phyloP scores from a whole-genome alignment of 92 coral and sea anemone species.

The Epizoanthus ramosus region DNA sequence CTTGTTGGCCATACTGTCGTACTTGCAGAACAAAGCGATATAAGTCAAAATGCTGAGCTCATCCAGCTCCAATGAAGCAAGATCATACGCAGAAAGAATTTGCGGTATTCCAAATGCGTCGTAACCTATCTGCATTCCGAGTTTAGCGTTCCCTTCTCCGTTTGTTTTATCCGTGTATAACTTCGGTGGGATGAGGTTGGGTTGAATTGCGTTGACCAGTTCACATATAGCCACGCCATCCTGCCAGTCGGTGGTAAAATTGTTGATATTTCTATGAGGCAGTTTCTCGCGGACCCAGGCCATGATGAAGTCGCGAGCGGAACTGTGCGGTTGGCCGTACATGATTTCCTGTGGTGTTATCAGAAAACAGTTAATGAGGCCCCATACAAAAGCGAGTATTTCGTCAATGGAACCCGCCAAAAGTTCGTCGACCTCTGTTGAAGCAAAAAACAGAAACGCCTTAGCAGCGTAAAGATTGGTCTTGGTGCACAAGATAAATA shows the following conservation, averaged over 20 bases:
- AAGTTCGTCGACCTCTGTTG: constrained; percentile 66
- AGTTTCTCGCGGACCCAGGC: constrained; percentile 90
- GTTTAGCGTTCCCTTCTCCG: constrained; percentile 80
- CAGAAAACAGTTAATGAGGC: constrained; percentile 67
- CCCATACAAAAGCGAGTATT: constrained; percentile 80
- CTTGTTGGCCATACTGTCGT: constrained; percentile 70
- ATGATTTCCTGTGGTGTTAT: constrained; percentile 69
- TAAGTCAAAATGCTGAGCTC: constrained; percentile 94
- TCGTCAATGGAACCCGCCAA: constrained; percentile 64
- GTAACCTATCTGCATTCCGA: constrained; percentile 94
- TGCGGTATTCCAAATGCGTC: constrained; percentile 94
- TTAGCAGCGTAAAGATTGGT: not conserved
- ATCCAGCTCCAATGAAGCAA: constrained; percentile 83
- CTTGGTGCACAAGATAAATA: too few species aligned
- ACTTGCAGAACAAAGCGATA: constrained; percentile 89
- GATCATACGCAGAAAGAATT: constrained; percentile 90
- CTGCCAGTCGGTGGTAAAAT: constrained; percentile 92
- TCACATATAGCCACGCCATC: constrained; percentile 91
- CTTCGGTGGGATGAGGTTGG: constrained; percentile 75
- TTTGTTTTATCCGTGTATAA: constrained; percentile 74
- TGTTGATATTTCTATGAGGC: constrained; percentile 69
- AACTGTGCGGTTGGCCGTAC: constrained; percentile 72
- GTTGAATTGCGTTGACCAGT: constrained; percentile 84
- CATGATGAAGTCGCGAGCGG: constrained; percentile 85
- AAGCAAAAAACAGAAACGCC: not conserved